These are phyloP conservation scores for Siderastrea radians DNA, from an alignment of 92 coral and sea anemone species.

Conservation along the genomic window DNA sequence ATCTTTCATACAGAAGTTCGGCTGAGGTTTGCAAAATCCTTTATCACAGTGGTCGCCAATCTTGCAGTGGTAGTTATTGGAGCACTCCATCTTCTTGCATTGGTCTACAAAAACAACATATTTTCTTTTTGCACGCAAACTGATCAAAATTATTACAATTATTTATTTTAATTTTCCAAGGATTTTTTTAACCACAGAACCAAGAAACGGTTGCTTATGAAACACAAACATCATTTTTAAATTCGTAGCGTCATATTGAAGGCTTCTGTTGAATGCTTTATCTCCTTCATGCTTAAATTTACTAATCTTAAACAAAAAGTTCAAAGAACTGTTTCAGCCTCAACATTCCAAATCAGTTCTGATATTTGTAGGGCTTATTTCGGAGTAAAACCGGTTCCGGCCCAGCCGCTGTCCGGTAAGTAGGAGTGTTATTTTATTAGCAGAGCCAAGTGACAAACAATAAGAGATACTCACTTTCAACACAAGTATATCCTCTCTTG, in stretches of 20 bases:
- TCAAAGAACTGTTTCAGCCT: no score
- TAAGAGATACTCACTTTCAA: neutral
- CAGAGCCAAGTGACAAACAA: no score
- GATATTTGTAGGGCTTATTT: no score
- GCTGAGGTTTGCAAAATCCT: neutral
- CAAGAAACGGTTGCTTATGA: no score
- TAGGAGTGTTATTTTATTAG: neutral
- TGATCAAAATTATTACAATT: neutral
- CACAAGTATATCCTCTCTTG: slow-evolving; percentile 1
- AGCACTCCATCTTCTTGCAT: neutral
- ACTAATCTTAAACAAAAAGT: no score
- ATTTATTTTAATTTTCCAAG: no score
- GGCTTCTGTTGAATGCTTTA: no score
- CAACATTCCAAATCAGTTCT: no score
- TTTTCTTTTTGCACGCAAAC: neutral
- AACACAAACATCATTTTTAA: no score
- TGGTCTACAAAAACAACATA: neutral
- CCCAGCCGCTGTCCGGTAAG: neutral
- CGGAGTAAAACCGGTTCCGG: neutral
- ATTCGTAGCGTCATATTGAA: no score
- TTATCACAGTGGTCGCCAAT: neutral
- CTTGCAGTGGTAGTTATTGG: neutral
- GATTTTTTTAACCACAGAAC: neutral
- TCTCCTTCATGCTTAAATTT: no score
- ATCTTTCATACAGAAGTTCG: neutral